Percentiles rank a stretch among this genome's conserved stretches.
Evolutionary conservation across 2,888 invertebrate genomes (phyloP).

Genomic region (Microchrysa polita): DNA sequence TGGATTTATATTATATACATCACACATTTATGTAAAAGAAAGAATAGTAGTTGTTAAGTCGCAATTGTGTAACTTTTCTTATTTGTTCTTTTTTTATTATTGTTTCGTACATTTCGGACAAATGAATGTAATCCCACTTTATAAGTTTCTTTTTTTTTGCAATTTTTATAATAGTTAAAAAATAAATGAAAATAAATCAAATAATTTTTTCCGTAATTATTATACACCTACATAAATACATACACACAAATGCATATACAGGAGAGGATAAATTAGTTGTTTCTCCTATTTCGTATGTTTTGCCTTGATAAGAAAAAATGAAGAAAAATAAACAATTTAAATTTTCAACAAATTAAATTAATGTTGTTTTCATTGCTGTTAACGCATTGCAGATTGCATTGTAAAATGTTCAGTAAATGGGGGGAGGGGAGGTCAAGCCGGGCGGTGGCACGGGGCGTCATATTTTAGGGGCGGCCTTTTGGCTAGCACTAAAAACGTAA

Average conservation of each 20-base stretch:
- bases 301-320: too few species aligned
- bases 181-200: conserved; percentile 2
- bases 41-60: conserved; percentile 20
- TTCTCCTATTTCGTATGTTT: conserved; percentile 30
- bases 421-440: too few species aligned
- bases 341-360: conserved; percentile 15
- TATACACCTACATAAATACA: conserved; percentile 26
- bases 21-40: conserved; percentile 27
- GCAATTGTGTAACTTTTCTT: conserved; percentile 25
- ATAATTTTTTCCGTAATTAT: conserved; percentile 26
- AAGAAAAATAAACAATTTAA: conserved; percentile 16
- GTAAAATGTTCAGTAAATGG: too few species aligned
- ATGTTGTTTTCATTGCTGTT: not conserved
- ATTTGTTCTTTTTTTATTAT: conserved; percentile 1
- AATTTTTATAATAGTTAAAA: conserved; percentile 13
- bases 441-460: too few species aligned
- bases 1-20: conserved; percentile 31
- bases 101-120: not conserved
- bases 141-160: conserved; percentile 35
- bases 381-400: not conserved
- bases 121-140: conserved; percentile 19
- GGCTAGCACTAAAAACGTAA: too few species aligned
- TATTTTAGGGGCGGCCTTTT: too few species aligned
- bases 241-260: conserved; percentile 6
- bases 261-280: not conserved